Conservation (phyloP, 2,888 invertebrate genomes). For the Agrotis segetum region DNA sequence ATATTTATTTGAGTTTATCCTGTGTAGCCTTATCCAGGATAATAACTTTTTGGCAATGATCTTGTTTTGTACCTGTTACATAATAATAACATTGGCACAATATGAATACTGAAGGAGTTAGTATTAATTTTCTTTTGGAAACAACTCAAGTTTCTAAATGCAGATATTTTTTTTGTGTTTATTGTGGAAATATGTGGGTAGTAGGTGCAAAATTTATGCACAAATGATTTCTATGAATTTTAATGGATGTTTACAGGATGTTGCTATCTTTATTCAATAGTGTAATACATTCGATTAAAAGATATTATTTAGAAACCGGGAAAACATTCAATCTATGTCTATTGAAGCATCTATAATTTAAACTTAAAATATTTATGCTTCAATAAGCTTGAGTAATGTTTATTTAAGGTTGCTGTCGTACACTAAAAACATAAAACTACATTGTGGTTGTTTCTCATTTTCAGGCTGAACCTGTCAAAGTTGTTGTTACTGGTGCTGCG, state of each 20-base stretch:
- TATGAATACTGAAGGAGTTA: conserved; percentile 33
- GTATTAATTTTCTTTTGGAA: conserved; percentile 31
- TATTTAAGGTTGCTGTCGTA: background rate
- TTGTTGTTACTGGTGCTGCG: conserved; percentile 99
- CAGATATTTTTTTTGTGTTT: conserved; percentile 11
- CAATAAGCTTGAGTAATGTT: background rate
- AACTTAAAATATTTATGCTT: conserved; percentile 14
- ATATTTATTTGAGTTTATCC: conserved; percentile 7
- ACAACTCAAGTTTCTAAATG: conserved; percentile 28
- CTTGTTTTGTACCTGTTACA: conserved; percentile 47
- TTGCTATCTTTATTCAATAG: background rate
- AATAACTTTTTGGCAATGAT: conserved; percentile 22
- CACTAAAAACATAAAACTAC: background rate
- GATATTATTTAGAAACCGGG: background rate
- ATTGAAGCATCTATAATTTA: too few relatives aligned
- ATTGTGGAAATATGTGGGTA: conserved; percentile 29
- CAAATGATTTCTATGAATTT: background rate
- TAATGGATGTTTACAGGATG: background rate
- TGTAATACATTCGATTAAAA: background rate
- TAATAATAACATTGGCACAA: conserved; percentile 43
- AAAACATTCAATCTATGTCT: background rate
- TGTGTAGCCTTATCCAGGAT: conserved; percentile 31
- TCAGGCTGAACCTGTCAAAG: conserved; percentile 96
- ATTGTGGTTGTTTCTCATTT: conserved; percentile 66
- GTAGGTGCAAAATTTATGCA: conserved; percentile 1